Percentiles rank a stretch among this genome's conserved stretches.
phyloP scores from a whole-genome alignment of 2,797 vertebrate species.

The Propithecus perrieri region DNA sequence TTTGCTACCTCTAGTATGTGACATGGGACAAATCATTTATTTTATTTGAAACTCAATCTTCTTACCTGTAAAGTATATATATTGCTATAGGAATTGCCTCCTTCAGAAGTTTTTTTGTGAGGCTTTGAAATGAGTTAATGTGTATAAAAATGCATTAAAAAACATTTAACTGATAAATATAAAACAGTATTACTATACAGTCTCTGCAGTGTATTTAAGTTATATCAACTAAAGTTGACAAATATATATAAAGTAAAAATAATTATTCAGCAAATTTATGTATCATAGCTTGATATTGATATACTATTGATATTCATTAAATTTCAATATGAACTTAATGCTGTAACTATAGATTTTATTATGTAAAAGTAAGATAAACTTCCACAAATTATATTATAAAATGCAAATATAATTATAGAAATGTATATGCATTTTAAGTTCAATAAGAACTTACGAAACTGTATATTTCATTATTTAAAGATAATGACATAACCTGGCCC shows the following conservation, averaged over 20 bases:
- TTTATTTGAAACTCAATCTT: slow-evolving; percentile 31
- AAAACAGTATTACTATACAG: background rate
- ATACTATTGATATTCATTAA: background rate
- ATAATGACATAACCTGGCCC: background rate
- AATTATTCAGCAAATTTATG: slow-evolving; percentile 10
- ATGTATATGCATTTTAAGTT: background rate
- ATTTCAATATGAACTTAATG: slow-evolving; percentile 6
- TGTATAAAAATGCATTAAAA: background rate
- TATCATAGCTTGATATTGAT: background rate
- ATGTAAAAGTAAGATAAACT: background rate
- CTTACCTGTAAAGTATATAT: background rate
- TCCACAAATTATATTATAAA: background rate
- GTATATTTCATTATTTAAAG: background rate
- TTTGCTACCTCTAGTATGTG: background rate
- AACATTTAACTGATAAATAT: background rate
- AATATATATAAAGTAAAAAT: background rate
- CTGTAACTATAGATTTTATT: background rate
- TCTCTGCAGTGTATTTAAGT: background rate
- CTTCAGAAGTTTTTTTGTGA: background rate
- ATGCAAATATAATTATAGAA: background rate
- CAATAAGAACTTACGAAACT: background rate
- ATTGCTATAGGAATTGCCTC: background rate
- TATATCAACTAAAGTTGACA: background rate
- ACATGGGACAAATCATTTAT: background rate
- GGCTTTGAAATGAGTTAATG: background rate